Evolutionary conservation across 2,888 invertebrate genomes (phyloP), one percentile per base, ranked within the genome.

Genomic region (Palloptera scutellata): DNA sequence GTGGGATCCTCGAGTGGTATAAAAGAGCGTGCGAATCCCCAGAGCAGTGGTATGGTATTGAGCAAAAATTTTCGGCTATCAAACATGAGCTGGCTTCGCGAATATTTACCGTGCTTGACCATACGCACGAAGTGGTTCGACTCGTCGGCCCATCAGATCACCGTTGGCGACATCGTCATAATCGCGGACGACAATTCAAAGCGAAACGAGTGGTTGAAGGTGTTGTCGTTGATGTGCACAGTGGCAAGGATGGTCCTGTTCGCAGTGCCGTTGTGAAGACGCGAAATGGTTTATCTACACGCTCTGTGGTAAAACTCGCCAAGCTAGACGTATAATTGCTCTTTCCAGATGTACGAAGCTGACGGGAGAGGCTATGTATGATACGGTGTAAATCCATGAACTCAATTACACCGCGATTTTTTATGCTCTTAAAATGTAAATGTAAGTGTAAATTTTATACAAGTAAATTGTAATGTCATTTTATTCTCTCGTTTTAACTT

Each of bases 201-300:
- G 43, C 40, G 68, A 17, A 64, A 68, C 41, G 51, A 51, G 1
- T 66, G 61, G 66, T 40, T 11, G 45, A 58, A 66, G 42, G 69
- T 59, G 41, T 59, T 2, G 51, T 72, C 3, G 45, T 70, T 11
- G 68, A 70, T 61, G 63, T 73, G 20, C 61, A 61, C 40, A 51
- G 51, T 9, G 69, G 59, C 3, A 66, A 61, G 17, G 67, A 70
- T 55, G 64, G 63, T 12, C 63, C 52, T n/a, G 70, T 67, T 61
- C 61, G 68, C 6, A 72, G 70, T 51, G 67, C 72, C 8, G 54
- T 69, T 8, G 72, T 70, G 13, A 69, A 64, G 41, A 69, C 66
- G 20, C 17, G 19, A 11, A 9, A 60, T 41, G 70, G 69, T 6
- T 48, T 72, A 11, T 11, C 52, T 42, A 70, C 65, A 1, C 66